Base-by-base conservation (phyloP, 2,888 invertebrate species). In the Chironomus riparius region DNA sequence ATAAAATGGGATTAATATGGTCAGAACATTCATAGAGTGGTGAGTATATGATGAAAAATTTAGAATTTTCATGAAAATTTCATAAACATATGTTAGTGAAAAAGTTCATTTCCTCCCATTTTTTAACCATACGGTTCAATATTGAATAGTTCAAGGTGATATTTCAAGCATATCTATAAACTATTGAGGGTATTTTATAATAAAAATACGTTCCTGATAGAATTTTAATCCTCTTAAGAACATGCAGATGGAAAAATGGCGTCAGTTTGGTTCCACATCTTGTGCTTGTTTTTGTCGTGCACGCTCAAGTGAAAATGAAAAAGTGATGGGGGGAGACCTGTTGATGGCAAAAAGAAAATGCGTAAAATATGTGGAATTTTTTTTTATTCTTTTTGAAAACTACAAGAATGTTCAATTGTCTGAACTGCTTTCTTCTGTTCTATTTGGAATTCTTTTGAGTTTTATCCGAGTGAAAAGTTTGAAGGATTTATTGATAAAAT, bases 1-100 rank as follows among this genome's bases (percentile, higher is more conserved):
- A 38, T 38, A 38, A 74, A 47, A 74, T 74, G 74, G 74, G 74
- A 74, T 74, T 74, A 74, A 74, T 74, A 74, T 74, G 74, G 65
- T 74, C 68, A 74, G 68, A 74, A 21, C 47, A 68, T 62, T 21
- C 47, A 24, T 68, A 68, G 62, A 74, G 22, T 65, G 74, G 74
- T 74, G 10, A 74, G 74, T 74, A 48, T 4, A 18, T 56, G 18
- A 56, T 56, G 6, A 56, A 56, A 56, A 7, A 18, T 18, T 15
- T 6, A 15, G 18, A 56, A 56, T 56, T 56, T 56, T 56, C 7
- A 7, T 18, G 7, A 15, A 56, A 18, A 18, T 56, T 18, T 56
- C 2, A 7, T 15, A 15, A 56, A 50, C 7, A 56, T 56, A 18
- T 56, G 56, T 5, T n/a, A 56, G 15, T 56, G 15, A 56, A 56